A percentile compares a stretch with the other conserved stretches of the same genome.
Evolutionary conservation across 2,888 invertebrate genomes (phyloP).

Genomic region (Mylabris sibirica): DNA sequence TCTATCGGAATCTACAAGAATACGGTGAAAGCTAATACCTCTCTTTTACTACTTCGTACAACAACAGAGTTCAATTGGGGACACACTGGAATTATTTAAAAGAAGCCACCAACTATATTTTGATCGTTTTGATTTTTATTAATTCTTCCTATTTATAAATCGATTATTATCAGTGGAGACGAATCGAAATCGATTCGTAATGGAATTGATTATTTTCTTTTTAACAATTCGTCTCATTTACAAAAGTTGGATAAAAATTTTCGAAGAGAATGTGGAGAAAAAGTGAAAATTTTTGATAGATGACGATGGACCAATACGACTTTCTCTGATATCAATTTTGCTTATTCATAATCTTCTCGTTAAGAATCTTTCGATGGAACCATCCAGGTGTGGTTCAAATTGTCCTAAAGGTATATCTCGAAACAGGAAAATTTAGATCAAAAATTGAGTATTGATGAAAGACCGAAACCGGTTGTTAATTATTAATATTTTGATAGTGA

Average conservation of each 20-base stretch:
- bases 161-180: not conserved
- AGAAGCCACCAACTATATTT: not conserved
- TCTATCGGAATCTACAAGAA: conserved; percentile 25
- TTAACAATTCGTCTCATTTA: no score
- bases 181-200: not conserved
- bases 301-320: not conserved
- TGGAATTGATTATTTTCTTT: no score
- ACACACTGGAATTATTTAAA: conserved; percentile 22
- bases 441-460: no score
- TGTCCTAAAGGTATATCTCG: not conserved
- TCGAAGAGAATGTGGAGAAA: not conserved
- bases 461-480: conserved; percentile 2
- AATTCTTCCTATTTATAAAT: not conserved
- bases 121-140: not conserved
- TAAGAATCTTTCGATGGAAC: not conserved
- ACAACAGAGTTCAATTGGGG: conserved; percentile 32
- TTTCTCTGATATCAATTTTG: not conserved
- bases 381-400: not conserved
- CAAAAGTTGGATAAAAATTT: no score
- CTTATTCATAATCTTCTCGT: not conserved
- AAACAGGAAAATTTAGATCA: no score
- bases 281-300: not conserved
- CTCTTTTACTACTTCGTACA: not conserved
- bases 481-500: no score
- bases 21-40: conserved; percentile 33